Evolutionary conservation across 2,797 vertebrate species (phyloP).

Genomic region (Pterois miles): DNA sequence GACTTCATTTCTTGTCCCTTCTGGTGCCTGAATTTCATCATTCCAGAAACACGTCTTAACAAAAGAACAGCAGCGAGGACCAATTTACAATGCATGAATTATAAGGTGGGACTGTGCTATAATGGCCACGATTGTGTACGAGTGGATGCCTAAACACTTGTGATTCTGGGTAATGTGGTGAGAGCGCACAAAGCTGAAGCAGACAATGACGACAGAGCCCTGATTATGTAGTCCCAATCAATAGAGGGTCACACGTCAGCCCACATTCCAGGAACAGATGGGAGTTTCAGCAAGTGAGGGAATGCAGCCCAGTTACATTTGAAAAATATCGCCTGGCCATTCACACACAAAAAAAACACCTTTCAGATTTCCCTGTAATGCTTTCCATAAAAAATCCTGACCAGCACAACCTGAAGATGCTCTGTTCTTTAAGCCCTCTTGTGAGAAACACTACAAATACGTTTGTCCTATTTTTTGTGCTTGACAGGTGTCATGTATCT

Average conservation of each 20-base stretch:
- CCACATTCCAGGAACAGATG: conserved; percentile 66
- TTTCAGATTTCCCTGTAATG: neutral
- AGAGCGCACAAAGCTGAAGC: conserved; percentile 42
- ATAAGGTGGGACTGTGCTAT: conserved; percentile 8
- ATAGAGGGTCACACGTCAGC: conserved; percentile 68
- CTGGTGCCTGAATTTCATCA: conserved; percentile 3
- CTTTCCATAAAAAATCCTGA: neutral
- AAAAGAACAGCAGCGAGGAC: conserved; percentile 15
- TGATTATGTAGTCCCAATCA: conserved; percentile 70
- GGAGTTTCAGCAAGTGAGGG: conserved; percentile 28
- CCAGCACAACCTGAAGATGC: neutral
- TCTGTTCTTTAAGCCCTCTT: neutral
- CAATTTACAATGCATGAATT: conserved; percentile 29
- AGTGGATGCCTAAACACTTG: conserved; percentile 47
- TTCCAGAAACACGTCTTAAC: conserved; percentile 8
- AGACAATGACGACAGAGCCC: conserved; percentile 53
- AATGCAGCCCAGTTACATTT: conserved; percentile 20
- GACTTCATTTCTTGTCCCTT: conserved; percentile 2
- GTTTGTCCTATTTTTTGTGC: conserved; percentile 2
- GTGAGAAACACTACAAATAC: neutral
- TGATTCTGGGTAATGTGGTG: conserved; percentile 42
- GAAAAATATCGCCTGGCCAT: conserved; percentile 6
- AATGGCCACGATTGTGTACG: conserved; percentile 27
- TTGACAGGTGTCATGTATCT: conserved; percentile 51
- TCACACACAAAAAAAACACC: conserved; percentile 9